Percentiles rank a stretch among this genome's conserved stretches.
phyloP scores from a whole-genome alignment of 2,113 vertebrate species.

The Eurystomus gularis region DNA sequence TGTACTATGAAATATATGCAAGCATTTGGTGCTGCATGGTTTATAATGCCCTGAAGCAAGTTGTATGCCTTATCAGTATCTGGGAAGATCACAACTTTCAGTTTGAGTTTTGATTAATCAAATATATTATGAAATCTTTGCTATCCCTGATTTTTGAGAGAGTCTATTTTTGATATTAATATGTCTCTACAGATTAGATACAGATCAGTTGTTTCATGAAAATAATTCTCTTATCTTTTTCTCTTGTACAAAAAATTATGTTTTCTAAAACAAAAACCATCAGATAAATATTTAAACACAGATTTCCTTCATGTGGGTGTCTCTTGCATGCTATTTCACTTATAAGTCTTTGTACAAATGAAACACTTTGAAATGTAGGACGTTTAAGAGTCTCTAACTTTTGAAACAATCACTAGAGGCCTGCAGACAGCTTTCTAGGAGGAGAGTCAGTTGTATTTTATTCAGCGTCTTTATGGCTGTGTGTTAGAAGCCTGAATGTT shows the following conservation, averaged over 20 bases:
- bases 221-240: constrained; percentile 54
- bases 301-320: constrained; percentile 38
- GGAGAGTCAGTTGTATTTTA: constrained; percentile 64
- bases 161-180: constrained; percentile 60
- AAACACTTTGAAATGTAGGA: constrained; percentile 32
- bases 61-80: constrained; percentile 41
- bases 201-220: constrained; percentile 54
- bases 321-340: constrained; percentile 29
- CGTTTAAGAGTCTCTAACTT: constrained; percentile 61
- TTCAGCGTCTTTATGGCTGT: constrained; percentile 55
- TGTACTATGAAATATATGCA: constrained; percentile 26
- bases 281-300: constrained; percentile 66
- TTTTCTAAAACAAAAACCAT: constrained; percentile 57
- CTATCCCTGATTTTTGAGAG: constrained; percentile 39
- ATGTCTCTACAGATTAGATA: constrained; percentile 35
- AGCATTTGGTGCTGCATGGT: constrained; percentile 25
- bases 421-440: constrained; percentile 32
- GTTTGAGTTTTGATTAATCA: constrained; percentile 49
- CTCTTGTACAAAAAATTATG: constrained; percentile 30
- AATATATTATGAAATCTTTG: constrained; percentile 64
- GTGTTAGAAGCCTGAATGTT: constrained; percentile 64
- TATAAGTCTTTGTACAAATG: constrained; percentile 46
- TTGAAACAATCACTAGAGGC: constrained; percentile 61
- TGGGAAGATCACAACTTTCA: constrained; percentile 50
- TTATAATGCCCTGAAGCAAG: constrained; percentile 43